These are phyloP conservation scores for Pedetes capensis DNA, from an alignment of 2,113 vertebrate genomes.

Conservation along the genomic window DNA sequence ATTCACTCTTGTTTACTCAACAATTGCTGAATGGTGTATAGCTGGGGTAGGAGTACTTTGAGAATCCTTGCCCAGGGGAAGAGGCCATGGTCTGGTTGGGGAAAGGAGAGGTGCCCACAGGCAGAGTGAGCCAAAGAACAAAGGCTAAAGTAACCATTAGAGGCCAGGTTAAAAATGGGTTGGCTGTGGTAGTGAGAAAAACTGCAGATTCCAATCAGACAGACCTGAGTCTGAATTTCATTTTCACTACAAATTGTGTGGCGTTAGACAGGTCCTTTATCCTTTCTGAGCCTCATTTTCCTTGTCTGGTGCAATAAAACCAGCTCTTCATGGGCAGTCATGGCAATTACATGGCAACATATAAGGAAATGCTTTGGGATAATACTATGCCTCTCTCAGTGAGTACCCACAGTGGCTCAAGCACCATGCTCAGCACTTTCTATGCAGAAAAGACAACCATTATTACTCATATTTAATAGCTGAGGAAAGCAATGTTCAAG, in stretches of 20 bases:
- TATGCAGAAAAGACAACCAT: background rate
- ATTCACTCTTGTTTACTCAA: background rate
- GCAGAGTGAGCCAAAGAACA: background rate
- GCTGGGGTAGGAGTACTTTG: background rate
- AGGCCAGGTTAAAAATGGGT: background rate
- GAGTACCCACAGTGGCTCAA: background rate
- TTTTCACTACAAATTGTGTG: slow-evolving; percentile 7
- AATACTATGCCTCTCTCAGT: background rate
- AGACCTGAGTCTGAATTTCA: background rate
- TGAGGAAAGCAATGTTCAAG: background rate
- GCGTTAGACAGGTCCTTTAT: background rate
- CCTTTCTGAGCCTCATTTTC: slow-evolving; percentile 11
- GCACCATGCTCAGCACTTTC: background rate
- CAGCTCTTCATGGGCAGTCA: background rate
- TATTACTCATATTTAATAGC: background rate
- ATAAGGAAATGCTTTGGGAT: background rate
- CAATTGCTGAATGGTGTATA: background rate
- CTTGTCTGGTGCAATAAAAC: slow-evolving; percentile 16
- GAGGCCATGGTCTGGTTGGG: background rate
- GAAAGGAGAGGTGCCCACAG: background rate
- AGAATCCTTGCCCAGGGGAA: background rate
- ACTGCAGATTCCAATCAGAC: background rate
- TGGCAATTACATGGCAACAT: background rate
- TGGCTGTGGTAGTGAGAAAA: background rate
- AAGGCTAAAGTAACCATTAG: background rate